Conservation (phyloP, 2,797 vertebrate species). For the Sebastes taczanowskii region DNA sequence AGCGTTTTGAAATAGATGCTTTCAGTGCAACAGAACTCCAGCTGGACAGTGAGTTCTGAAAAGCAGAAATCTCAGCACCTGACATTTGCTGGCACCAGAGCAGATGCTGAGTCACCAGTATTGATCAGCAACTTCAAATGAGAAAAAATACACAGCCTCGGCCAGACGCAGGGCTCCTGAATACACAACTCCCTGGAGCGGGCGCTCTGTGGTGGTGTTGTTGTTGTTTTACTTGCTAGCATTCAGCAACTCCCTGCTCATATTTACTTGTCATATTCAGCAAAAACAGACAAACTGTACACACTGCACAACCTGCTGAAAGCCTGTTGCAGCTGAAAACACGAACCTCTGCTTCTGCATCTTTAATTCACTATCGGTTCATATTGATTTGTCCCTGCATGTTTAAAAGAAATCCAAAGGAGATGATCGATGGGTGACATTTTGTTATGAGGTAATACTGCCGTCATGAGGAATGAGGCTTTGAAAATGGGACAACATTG, state of each 20-base stretch:
- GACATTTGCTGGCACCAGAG: slow-evolving; percentile 22
- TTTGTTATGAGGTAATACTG: not conserved
- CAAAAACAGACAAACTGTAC: not conserved
- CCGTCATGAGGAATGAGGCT: not conserved
- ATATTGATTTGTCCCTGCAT: not conserved
- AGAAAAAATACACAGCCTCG: not conserved
- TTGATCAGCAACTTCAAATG: slow-evolving; percentile 39
- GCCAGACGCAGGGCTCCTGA: not conserved
- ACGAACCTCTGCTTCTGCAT: not conserved
- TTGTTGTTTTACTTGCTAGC: slow-evolving; percentile 21
- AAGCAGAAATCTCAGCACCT: slow-evolving; percentile 19
- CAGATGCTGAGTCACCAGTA: slow-evolving; percentile 43
- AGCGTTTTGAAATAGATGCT: not conserved
- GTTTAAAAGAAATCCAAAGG: not conserved
- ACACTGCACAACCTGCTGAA: not conserved
- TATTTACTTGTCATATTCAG: slow-evolving; percentile 16
- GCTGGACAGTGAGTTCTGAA: slow-evolving; percentile 6
- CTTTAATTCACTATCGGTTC: not conserved
- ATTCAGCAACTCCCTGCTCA: not conserved
- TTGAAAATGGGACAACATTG: not conserved
- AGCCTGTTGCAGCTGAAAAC: not conserved
- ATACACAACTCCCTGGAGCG: not conserved
- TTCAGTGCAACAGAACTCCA: slow-evolving; percentile 10
- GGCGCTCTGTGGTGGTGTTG: not conserved
- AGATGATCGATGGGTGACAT: not conserved